phyloP scores from a whole-genome alignment of 1,140 invertebrate genomes.

The Eriosoma lanigerum region DNA sequence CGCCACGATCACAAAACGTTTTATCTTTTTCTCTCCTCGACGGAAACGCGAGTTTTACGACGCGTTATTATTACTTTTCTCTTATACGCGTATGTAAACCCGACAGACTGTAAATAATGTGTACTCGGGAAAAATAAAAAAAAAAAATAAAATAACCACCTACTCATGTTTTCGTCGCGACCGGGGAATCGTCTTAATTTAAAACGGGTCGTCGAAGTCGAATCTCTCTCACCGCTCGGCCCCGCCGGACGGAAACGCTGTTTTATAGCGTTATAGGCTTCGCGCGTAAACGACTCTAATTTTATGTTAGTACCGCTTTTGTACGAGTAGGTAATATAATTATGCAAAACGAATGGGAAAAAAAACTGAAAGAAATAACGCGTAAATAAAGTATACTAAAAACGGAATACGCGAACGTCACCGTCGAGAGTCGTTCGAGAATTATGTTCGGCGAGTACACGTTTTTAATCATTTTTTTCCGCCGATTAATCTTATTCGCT shows the following conservation, averaged over 20 bases:
- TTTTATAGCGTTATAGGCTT: slow-evolving; percentile 17
- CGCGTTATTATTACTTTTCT: slow-evolving; percentile 5
- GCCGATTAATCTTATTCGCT: not conserved
- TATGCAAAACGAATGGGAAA: too few relatives aligned
- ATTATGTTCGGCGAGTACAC: not conserved
- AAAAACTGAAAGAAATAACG: too few relatives aligned
- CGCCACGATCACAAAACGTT: not conserved
- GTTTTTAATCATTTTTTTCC: slow-evolving; percentile 6
- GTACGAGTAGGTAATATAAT: not conserved
- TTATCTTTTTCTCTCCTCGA: not conserved
- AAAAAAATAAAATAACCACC: too few relatives aligned
- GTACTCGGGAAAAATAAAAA: too few relatives aligned
- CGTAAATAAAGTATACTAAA: too few relatives aligned
- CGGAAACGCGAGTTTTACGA: slow-evolving; percentile 18
- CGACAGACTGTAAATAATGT: slow-evolving; percentile 35
- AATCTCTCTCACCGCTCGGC: not conserved
- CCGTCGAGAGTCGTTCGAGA: slow-evolving; percentile 28
- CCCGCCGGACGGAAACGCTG: not conserved
- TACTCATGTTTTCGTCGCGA: not conserved
- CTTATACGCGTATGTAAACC: not conserved
- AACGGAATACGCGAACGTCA: not conserved
- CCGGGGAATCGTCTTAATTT: slow-evolving; percentile 26
- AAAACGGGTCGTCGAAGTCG: slow-evolving; percentile 3
- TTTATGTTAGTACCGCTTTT: slow-evolving; percentile 8
- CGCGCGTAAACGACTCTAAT: slow-evolving; percentile 34